Evolutionary conservation across 2,888 invertebrate genomes (phyloP).

Genomic region (Hirtodrosophila confusa): DNA sequence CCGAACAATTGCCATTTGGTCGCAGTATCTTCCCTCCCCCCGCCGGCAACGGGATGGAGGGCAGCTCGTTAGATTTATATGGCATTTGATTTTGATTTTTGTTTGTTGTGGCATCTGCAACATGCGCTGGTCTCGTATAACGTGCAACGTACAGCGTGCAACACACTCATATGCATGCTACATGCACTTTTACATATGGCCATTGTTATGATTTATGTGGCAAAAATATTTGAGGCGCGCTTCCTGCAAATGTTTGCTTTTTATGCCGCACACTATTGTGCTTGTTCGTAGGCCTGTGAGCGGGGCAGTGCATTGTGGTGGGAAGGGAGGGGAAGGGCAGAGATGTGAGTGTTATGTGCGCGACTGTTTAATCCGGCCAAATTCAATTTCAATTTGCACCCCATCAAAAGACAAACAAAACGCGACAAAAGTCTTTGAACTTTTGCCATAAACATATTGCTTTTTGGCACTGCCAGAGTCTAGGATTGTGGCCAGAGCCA

Average conservation of each 20-base stretch:
- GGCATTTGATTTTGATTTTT: slow-evolving; percentile 68
- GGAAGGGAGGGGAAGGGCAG: too few species aligned
- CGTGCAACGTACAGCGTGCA: slow-evolving; percentile 22
- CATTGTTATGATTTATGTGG: slow-evolving; percentile 78
- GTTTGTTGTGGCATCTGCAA: slow-evolving; percentile 51
- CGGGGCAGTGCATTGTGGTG: slow-evolving; percentile 10
- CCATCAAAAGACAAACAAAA: slow-evolving; percentile 75
- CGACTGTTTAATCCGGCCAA: slow-evolving; percentile 39
- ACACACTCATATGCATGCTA: slow-evolving; percentile 10
- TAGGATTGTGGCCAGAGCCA: slow-evolving; percentile 28
- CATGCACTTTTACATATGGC: slow-evolving; percentile 69
- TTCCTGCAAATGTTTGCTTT: slow-evolving; percentile 63
- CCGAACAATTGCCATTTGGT: neutral
- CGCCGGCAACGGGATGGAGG: too few species aligned
- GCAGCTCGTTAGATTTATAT: slow-evolving; percentile 60
- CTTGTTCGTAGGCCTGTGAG: slow-evolving; percentile 23
- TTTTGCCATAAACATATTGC: slow-evolving; percentile 72
- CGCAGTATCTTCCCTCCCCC: neutral
- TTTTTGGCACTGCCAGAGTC: slow-evolving; percentile 65
- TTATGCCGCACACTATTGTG: slow-evolving; percentile 32
- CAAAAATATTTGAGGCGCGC: slow-evolving; percentile 73
- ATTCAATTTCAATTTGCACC: slow-evolving; percentile 79
- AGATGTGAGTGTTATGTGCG: neutral
- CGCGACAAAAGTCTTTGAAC: slow-evolving; percentile 73
- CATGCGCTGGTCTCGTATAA: slow-evolving; percentile 33